Percentiles rank a stretch among this genome's conserved stretches.
Evolutionary conservation across 2,113 vertebrate genomes (phyloP).

Genomic region (Carollia perspicillata): DNA sequence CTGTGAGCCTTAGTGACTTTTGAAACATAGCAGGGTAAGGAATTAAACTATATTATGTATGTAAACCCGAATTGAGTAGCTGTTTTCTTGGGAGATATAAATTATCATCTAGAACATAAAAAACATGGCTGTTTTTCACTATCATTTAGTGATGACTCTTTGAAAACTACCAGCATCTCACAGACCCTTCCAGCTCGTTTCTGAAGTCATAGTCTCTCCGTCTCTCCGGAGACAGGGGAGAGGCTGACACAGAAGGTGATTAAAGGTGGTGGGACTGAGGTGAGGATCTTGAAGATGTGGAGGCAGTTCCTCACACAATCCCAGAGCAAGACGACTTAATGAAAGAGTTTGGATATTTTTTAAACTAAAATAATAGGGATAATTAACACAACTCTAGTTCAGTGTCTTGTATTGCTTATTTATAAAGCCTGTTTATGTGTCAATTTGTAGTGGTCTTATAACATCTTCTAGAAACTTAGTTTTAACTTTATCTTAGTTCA

Average conservation of each 20-base stretch:
- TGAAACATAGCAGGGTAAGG: not conserved
- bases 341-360: not conserved
- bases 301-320: not conserved
- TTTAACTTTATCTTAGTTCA: slow-evolving; percentile 30
- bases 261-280: not conserved
- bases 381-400: not conserved
- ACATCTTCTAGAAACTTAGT: not conserved
- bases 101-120: not conserved
- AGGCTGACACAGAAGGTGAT: not conserved
- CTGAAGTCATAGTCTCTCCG: not conserved
- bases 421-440: not conserved
- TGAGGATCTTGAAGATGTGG: not conserved
- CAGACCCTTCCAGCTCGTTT: not conserved
- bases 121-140: not conserved
- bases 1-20: not conserved
- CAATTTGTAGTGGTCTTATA: not conserved
- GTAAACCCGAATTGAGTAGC: not conserved
- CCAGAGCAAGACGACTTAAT: not conserved
- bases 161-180: not conserved
- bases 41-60: not conserved
- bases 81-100: not conserved
- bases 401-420: not conserved
- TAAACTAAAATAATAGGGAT: not conserved
- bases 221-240: not conserved
- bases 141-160: not conserved